Conservation (phyloP, 2,888 invertebrate genomes). For the Hydriomena furcata region DNA sequence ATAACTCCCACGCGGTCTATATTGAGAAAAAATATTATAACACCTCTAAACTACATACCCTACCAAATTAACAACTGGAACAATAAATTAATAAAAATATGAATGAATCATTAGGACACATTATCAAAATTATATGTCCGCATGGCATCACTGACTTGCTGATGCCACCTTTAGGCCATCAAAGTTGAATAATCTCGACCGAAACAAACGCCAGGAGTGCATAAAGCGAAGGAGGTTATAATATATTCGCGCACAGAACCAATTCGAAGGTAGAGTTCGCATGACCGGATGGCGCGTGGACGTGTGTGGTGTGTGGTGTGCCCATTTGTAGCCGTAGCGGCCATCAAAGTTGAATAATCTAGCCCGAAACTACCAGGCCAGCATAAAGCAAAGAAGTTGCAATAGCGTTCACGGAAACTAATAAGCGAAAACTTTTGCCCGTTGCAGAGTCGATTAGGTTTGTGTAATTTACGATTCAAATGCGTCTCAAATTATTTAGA, state of each 20-base stretch:
- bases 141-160: not conserved
- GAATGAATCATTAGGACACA: no score
- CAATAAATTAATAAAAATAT: no score
- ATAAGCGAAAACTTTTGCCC: no score
- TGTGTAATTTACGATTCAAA: no score
- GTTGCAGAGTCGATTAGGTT: no score
- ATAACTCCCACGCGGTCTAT: no score
- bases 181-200: constrained; percentile 26
- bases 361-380: constrained; percentile 17
- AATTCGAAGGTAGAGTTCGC: constrained; percentile 1
- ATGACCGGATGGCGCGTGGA: constrained; percentile 3
- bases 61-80: no score
- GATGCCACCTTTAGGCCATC: constrained; percentile 8
- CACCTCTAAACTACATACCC: no score
- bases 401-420: not conserved
- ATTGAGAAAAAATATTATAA: no score
- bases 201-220: constrained; percentile 16
- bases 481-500: no score
- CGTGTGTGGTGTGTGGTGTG: constrained; percentile 10
- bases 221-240: constrained; percentile 10
- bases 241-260: not conserved
- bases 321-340: constrained; percentile 1
- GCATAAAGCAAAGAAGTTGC: constrained; percentile 15
- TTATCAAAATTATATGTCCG: no score
- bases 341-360: constrained; percentile 28